These are phyloP conservation scores for Serripes groenlandicus DNA, from an alignment of 2,888 invertebrate genomes.

Conservation along the genomic window DNA sequence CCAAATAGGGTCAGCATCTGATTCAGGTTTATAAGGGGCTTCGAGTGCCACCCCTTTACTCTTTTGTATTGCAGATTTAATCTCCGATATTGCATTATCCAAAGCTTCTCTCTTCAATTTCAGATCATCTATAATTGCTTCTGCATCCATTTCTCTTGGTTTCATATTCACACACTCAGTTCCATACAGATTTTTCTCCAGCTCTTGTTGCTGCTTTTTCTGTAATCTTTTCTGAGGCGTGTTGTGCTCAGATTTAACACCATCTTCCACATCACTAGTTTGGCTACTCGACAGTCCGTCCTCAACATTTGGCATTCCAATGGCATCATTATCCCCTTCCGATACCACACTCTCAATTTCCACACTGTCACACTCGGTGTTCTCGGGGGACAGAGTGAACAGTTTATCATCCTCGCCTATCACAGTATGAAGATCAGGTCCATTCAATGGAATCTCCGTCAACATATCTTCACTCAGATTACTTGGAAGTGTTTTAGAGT, in stretches of 20 bases:
- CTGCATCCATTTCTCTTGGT: constrained; percentile 80
- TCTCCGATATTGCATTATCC: constrained; percentile 91
- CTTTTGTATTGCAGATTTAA: constrained; percentile 92
- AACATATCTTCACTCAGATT: constrained; percentile 83
- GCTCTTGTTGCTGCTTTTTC: constrained; percentile 87
- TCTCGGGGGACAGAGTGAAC: constrained; percentile 96
- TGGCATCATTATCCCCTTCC: constrained; percentile 81
- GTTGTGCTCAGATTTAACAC: constrained; percentile 89
- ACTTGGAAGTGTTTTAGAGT: constrained; percentile 62
- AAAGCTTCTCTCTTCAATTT: constrained; percentile 82
- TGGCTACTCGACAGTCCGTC: constrained; percentile 98
- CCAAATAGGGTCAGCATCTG: constrained; percentile 83
- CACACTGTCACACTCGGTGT: constrained; percentile 96
- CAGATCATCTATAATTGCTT: constrained; percentile 82
- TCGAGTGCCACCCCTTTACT: constrained; percentile 86
- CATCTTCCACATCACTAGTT: constrained; percentile 93
- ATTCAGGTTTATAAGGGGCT: constrained; percentile 71
- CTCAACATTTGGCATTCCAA: constrained; percentile 94
- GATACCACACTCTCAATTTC: constrained; percentile 91
- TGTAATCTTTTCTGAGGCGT: constrained; percentile 88
- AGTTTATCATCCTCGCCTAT: constrained; percentile 90
- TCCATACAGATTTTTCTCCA: constrained; percentile 74
- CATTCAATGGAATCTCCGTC: constrained; percentile 86
- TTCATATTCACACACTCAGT: constrained; percentile 60
- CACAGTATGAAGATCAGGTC: constrained; percentile 81